Evolutionary conservation across 2,797 vertebrate species (phyloP).

Genomic region (Melanotaenia trifasciata): DNA sequence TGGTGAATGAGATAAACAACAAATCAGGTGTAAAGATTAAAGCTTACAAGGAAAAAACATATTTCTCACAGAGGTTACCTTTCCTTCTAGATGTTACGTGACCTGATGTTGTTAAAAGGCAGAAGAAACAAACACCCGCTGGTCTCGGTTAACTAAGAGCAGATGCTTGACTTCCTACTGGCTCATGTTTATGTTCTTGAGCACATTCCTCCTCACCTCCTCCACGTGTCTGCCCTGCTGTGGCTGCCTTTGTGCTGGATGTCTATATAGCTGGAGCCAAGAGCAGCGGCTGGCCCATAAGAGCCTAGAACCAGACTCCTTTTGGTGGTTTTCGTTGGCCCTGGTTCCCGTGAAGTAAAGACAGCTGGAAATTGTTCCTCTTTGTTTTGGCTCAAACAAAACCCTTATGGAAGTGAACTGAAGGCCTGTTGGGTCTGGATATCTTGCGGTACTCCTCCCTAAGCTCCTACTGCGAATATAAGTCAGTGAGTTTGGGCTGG

Average conservation of each 20-base stretch:
- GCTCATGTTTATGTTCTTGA: constrained; percentile 71
- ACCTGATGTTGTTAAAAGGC: constrained; percentile 34
- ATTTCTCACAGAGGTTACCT: constrained; percentile 48
- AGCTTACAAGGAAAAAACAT: neutral
- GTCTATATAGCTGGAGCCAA: constrained; percentile 67
- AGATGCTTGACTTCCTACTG: constrained; percentile 75
- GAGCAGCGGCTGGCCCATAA: constrained; percentile 5
- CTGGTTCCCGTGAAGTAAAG: constrained; percentile 29
- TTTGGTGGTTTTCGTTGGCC: constrained; percentile 50
- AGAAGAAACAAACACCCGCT: constrained; percentile 34
- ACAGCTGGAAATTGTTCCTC: constrained; percentile 65
- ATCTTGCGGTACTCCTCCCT: constrained; percentile 55
- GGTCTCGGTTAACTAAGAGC: constrained; percentile 63
- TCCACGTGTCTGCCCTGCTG: constrained; percentile 73
- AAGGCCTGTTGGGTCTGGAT: constrained; percentile 46
- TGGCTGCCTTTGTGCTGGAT: constrained; percentile 40
- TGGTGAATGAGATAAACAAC: neutral
- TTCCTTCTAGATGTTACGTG: constrained; percentile 29
- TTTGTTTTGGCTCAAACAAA: constrained; percentile 61
- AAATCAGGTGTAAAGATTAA: constrained; percentile 4
- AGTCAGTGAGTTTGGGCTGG: constrained; percentile 56
- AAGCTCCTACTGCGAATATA: constrained; percentile 50
- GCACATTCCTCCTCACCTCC: constrained; percentile 76
- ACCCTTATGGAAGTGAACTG: constrained; percentile 35
- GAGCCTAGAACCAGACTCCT: constrained; percentile 28